Conservation (phyloP, 1,140 invertebrate genomes). For the Protaetia brevitarsis region DNA sequence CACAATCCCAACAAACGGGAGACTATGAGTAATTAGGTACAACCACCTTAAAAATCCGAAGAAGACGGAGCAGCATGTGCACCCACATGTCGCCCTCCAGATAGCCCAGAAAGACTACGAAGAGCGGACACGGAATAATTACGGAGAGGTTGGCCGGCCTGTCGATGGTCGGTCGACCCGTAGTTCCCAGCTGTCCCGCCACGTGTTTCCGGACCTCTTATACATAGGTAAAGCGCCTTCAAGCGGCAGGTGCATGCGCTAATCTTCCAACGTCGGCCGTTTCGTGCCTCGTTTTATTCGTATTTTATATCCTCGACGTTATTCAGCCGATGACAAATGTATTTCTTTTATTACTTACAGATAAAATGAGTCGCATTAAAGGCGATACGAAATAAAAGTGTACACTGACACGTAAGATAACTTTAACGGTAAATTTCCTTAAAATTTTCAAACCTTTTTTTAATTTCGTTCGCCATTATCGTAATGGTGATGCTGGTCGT, state of each 20-base stretch:
- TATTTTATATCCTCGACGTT: neutral
- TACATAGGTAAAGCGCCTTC: neutral
- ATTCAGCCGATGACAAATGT: too few species aligned
- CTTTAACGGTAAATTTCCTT: too few species aligned
- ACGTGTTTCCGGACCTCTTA: conserved; percentile 12
- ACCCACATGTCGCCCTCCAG: conserved; percentile 6
- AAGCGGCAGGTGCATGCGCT: conserved; percentile 1
- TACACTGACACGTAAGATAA: too few species aligned
- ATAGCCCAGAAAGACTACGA: neutral
- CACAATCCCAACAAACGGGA: neutral
- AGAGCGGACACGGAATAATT: conserved; percentile 4
- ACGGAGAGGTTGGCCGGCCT: neutral
- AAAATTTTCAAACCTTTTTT: neutral
- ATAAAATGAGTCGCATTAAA: too few species aligned
- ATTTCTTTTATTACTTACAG: too few species aligned
- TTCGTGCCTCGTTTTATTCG: neutral
- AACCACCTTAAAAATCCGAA: conserved; percentile 5
- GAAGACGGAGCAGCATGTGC: conserved; percentile 1
- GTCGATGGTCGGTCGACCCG: conserved; percentile 1
- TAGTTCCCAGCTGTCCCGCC: conserved; percentile 1
- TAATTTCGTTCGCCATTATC: neutral
- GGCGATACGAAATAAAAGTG: too few species aligned
- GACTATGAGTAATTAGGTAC: neutral
- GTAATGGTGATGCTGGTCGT: neutral
- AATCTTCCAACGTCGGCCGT: neutral